A percentile compares a stretch with the other conserved stretches of the same genome.
phyloP scores from a whole-genome alignment of 2,888 invertebrate genomes.

The Malacosoma neustria region DNA sequence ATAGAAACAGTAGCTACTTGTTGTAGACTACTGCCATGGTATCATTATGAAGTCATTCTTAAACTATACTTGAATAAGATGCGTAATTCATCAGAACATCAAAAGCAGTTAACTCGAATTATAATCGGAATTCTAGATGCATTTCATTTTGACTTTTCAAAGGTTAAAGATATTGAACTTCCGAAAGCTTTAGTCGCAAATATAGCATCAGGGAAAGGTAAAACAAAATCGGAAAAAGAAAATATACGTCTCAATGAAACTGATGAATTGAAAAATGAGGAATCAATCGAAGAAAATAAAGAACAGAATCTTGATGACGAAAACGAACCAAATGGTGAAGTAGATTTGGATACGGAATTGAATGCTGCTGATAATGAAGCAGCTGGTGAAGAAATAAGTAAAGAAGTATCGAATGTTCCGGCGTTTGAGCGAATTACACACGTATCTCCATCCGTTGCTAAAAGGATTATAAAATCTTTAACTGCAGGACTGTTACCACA shows the following conservation, averaged over 20 bases:
- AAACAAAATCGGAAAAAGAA: conserved; percentile 20
- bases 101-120: conserved; percentile 87
- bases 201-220: conserved; percentile 22
- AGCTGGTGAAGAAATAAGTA: conserved; percentile 34
- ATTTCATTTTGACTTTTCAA: conserved; percentile 92
- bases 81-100: conserved; percentile 80
- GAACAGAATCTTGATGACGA: conserved; percentile 20
- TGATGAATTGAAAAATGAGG: conserved; percentile 8
- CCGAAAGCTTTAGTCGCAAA: conserved; percentile 45
- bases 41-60: conserved; percentile 88
- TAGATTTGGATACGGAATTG: conserved; percentile 43
- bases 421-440: conserved; percentile 63
- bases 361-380: conserved; percentile 53
- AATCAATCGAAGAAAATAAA: conserved; percentile 16
- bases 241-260: conserved; percentile 13
- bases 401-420: conserved; percentile 38
- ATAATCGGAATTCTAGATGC: conserved; percentile 88
- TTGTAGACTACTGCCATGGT: conserved; percentile 89
- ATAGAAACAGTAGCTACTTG: conserved; percentile 87
- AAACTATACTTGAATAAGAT: conserved; percentile 87
- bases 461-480: conserved; percentile 82
- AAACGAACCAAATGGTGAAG: conserved; percentile 20
- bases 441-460: conserved; percentile 82
- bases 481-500: conserved; percentile 85
- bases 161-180: conserved; percentile 56